Percentiles rank a stretch among this genome's conserved stretches.
Evolutionary conservation across 2,797 vertebrate species (phyloP).

Genomic region (Phoeniculus purpureus): DNA sequence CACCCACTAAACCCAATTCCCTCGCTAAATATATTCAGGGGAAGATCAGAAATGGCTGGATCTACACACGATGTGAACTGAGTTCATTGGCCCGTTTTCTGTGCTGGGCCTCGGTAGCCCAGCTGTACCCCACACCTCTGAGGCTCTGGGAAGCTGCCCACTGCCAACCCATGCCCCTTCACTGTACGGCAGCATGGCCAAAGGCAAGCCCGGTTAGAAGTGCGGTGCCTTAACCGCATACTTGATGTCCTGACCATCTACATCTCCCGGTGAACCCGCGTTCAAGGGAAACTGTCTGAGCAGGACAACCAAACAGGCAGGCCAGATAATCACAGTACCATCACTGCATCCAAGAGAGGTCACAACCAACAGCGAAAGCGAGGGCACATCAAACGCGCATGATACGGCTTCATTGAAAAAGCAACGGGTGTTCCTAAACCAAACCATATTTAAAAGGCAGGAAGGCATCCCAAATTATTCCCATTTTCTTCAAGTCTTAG

Average conservation of each 20-base stretch:
- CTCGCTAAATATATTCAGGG: background rate
- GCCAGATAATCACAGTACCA: background rate
- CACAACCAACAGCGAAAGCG: background rate
- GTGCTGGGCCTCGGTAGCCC: background rate
- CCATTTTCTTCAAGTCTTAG: background rate
- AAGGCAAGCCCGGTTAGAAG: background rate
- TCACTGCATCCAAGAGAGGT: background rate
- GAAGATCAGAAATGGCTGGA: background rate
- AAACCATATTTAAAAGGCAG: background rate
- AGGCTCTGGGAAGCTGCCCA: background rate
- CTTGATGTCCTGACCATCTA: background rate
- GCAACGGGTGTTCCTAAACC: background rate
- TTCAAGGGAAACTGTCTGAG: background rate
- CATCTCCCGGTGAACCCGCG: background rate
- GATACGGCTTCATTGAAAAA: background rate
- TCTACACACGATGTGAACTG: background rate
- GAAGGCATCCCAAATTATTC: rapidly evolving
- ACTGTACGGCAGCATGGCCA: background rate
- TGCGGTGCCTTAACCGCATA: background rate
- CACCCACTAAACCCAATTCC: slow-evolving; percentile 10
- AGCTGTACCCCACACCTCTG: background rate
- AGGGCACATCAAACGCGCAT: background rate
- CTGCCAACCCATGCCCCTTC: background rate
- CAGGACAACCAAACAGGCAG: background rate
- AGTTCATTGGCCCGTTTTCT: background rate